Evolutionary conservation across 2,113 vertebrate genomes (phyloP).

Genomic region (Campylomormyrus tamandua): DNA sequence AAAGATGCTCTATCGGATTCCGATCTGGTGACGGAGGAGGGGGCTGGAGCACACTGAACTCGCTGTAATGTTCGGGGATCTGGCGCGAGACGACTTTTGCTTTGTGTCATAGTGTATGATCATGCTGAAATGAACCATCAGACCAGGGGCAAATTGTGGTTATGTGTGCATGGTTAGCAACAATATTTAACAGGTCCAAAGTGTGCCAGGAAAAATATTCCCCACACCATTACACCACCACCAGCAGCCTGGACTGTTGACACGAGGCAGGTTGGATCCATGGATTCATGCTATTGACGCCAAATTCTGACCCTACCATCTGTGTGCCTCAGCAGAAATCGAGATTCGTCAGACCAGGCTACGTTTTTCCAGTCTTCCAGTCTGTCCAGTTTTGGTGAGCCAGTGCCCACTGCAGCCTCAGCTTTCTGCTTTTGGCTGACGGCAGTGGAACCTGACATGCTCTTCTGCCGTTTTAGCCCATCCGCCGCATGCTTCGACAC

Average conservation of each 20-base stretch:
- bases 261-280: background rate
- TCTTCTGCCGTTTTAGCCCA: background rate
- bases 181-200: background rate
- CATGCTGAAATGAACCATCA: background rate
- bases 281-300: too few relatives aligned
- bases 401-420: background rate
- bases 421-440: background rate
- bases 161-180: background rate
- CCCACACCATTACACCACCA: background rate
- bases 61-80: background rate
- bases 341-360: background rate
- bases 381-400: background rate
- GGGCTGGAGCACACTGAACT: background rate
- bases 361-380: background rate
- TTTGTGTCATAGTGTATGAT: background rate
- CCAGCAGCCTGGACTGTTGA: background rate
- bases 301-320: background rate
- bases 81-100: background rate
- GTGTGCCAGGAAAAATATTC: background rate
- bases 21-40: background rate
- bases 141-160: background rate
- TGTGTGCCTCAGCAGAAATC: background rate
- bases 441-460: background rate
- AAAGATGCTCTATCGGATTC: background rate
- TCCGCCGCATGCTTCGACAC: background rate